Conservation (phyloP, 2,113 vertebrate species). For the Pseudolaguvia tuberculata region DNA sequence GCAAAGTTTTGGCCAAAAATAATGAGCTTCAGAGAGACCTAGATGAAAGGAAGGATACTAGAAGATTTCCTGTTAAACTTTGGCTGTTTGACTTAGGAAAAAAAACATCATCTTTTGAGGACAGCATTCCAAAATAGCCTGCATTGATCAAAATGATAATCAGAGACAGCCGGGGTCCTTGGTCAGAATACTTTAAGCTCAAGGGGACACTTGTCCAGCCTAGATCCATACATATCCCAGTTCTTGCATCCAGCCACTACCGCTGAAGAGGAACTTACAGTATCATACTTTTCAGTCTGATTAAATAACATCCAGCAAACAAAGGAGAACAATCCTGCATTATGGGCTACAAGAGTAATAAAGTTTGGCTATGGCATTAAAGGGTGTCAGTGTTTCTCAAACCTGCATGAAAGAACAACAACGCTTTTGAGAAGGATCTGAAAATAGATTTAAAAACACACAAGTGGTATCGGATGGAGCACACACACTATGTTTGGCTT, state of each 20-base stretch:
- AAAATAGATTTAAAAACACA: conserved; percentile 32
- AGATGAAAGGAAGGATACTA: conserved; percentile 44
- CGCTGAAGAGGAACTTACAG: conserved; percentile 21
- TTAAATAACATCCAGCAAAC: conserved; percentile 35
- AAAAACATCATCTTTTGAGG: conserved; percentile 28
- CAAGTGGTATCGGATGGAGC: conserved; percentile 25
- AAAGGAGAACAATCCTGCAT: conserved; percentile 45
- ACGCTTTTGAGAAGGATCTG: conserved; percentile 46
- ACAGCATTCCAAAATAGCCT: conserved; percentile 20
- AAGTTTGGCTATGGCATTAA: conserved; percentile 48
- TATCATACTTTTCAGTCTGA: conserved; percentile 26
- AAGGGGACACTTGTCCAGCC: conserved; percentile 16
- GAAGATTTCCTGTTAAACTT: conserved; percentile 43
- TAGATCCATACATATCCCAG: conserved; percentile 16
- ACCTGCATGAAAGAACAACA: conserved; percentile 49
- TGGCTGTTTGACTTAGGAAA: conserved; percentile 22
- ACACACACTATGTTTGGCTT: conserved; percentile 42
- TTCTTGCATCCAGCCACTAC: background rate
- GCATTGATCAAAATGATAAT: conserved; percentile 42
- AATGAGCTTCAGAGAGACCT: conserved; percentile 37
- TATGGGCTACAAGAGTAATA: conserved; percentile 48
- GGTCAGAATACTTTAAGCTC: conserved; percentile 19
- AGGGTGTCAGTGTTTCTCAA: conserved; percentile 45
- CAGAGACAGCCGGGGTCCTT: conserved; percentile 27
- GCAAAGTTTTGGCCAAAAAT: conserved; percentile 36